Evolutionary conservation across 1,140 invertebrate genomes (phyloP), one percentile per base, ranked within the genome.

Genomic region (Frieseomelitta varia): DNA sequence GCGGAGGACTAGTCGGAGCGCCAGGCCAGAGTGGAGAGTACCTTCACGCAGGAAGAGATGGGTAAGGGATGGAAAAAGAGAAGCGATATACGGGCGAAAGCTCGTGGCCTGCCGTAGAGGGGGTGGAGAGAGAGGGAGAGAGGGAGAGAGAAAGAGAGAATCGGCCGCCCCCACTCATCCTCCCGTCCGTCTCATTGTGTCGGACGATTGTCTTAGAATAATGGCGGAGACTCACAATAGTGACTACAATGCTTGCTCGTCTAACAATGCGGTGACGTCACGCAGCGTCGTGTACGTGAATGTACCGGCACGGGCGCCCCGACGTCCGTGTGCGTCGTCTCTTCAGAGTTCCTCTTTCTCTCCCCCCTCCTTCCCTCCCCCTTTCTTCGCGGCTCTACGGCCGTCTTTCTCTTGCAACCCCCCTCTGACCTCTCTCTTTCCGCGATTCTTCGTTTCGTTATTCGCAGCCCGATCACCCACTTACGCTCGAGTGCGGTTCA

Each of bases 201-300:
- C 93, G 94, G 94, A 94, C 94, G 94, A 95, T 95, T 95, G 94
- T 95, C 94, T 95, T 95, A 95, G 94, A 95, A 95, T 95, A 95
- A 95, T 95, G 94, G 94, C 93, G 92, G 92, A 93, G 94, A 94
- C 94, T 94, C 94, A 95, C 94, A 95, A 95, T 94, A 95, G 94
- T 95, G 94, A 95, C 93, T 95, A 95, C 94, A 95, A 95, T 95
- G 94, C 94, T 95, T 93, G 94, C 94, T 94, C 93, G 93, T 95
- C 94, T 95, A 95, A 95, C 94, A 95, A 95, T 95, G 94, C 94
- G 92, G 92, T 94, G 94, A 95, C 94, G 94, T 94, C 94, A 95
- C 94, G 93, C 92, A 90, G 87, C 85, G 82, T 77, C 89, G 85
- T 94, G 92, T 94, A 92, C 92, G 92, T 93, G 93, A 94, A 94